phyloP scores from a whole-genome alignment of 1,140 invertebrate genomes.

The Caerostris extrusa region DNA sequence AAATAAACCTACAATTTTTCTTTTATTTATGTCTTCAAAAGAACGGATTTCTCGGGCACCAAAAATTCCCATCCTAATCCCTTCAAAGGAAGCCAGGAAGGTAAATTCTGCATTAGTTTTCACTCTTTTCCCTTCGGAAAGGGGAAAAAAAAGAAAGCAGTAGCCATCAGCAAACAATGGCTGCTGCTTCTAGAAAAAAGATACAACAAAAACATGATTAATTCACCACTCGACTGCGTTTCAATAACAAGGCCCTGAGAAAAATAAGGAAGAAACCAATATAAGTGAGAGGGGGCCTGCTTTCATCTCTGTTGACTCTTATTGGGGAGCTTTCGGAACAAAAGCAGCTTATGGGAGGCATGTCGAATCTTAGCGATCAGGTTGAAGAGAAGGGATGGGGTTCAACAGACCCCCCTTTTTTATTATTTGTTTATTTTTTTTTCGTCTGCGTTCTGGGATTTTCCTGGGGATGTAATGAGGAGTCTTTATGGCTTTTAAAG shows the following conservation, averaged over 20 bases:
- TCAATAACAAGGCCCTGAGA: conserved; percentile 54
- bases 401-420: background rate
- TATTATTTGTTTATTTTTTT: background rate
- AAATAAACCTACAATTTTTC: background rate
- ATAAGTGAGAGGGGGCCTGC: background rate
- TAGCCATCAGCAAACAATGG: conserved; percentile 62
- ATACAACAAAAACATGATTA: conserved; percentile 72
- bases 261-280: conserved; percentile 56
- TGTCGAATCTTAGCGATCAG: conserved; percentile 46
- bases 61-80: conserved; percentile 52
- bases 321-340: conserved; percentile 41
- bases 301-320: conserved; percentile 69
- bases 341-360: conserved; percentile 62
- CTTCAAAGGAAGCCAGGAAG: conserved; percentile 59
- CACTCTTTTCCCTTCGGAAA: background rate
- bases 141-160: conserved; percentile 27
- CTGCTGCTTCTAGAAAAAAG: conserved; percentile 7
- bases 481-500: background rate
- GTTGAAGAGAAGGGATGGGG: background rate
- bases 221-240: conserved; percentile 65
- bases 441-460: background rate
- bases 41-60: background rate
- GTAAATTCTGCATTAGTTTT: conserved; percentile 44
- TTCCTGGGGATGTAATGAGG: background rate
- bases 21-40: background rate